phyloP scores from a whole-genome alignment of 2,113 vertebrate species.

The Pachycephala philippinensis region DNA sequence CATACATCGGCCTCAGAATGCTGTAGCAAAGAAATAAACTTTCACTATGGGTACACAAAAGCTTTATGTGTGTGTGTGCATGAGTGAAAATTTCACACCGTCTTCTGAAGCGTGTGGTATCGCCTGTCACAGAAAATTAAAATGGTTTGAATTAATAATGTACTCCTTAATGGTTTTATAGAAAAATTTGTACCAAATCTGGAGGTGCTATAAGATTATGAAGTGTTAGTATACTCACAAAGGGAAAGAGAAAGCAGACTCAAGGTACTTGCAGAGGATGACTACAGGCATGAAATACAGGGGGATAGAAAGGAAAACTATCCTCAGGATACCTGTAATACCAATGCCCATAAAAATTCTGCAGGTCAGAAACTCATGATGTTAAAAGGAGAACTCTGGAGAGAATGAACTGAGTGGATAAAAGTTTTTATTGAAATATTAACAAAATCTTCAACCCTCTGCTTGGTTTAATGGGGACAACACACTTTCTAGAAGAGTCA shows the following conservation, averaged over 20 bases:
- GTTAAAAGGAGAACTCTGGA: not conserved
- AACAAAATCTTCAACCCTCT: not conserved
- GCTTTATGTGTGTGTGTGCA: not conserved
- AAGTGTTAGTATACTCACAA: not conserved
- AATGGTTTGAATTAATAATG: not conserved
- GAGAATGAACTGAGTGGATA: not conserved
- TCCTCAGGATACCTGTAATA: not conserved
- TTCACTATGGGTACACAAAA: not conserved
- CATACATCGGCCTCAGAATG: not conserved
- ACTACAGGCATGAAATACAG: not conserved
- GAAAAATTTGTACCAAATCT: not conserved
- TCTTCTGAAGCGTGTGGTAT: not conserved
- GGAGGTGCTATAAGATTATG: not conserved
- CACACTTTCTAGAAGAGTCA: not conserved
- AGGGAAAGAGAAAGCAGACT: not conserved
- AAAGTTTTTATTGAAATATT: not conserved
- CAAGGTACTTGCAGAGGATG: not conserved
- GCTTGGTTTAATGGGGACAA: not conserved
- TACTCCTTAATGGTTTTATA: not conserved
- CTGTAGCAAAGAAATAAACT: not conserved
- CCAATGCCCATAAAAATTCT: not conserved
- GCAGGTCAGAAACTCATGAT: not conserved
- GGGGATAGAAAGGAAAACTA: not conserved
- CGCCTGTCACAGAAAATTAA: not conserved
- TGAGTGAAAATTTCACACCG: not conserved